A percentile compares a stretch with the other conserved stretches of the same genome.
Evolutionary conservation across 2,113 vertebrate genomes (phyloP).

Genomic region (Erythrocercus mccallii): DNA sequence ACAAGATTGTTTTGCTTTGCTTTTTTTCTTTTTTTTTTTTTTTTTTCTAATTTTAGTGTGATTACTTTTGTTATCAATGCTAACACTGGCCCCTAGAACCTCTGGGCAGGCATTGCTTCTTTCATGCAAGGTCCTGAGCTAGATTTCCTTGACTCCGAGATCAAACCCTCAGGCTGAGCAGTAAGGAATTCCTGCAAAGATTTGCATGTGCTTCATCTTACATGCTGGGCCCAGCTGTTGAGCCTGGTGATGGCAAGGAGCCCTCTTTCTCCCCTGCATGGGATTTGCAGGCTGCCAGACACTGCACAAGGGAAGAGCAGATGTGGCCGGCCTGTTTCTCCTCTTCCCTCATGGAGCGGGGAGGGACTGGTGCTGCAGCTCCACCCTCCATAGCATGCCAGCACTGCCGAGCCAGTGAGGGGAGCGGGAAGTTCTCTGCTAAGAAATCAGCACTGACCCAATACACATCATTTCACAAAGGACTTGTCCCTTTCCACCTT

Average conservation of each 20-base stretch:
- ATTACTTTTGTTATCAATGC: neutral
- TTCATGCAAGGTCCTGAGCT: neutral
- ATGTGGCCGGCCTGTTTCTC: neutral
- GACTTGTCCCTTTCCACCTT: neutral
- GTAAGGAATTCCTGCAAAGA: conserved; percentile 19
- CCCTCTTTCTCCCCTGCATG: conserved; percentile 28
- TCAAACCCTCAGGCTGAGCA: neutral
- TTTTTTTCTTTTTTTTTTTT: neutral
- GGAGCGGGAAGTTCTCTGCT: neutral
- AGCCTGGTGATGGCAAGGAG: conserved; percentile 38
- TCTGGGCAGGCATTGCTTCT: neutral
- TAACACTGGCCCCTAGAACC: neutral
- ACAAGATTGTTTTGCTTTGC: neutral
- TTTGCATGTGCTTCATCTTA: conserved; percentile 36
- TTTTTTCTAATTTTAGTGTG: neutral
- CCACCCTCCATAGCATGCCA: conserved; percentile 12
- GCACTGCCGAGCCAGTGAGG: neutral
- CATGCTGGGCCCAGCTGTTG: conserved; percentile 45
- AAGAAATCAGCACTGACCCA: neutral
- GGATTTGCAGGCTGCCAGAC: conserved; percentile 35
- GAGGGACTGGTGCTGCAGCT: neutral
- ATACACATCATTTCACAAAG: neutral
- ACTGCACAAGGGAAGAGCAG: conserved; percentile 16
- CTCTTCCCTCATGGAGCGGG: neutral
- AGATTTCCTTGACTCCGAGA: conserved; percentile 3